These are phyloP conservation scores for Falco berigora DNA, from an alignment of 2,797 vertebrate species.

Conservation along the genomic window DNA sequence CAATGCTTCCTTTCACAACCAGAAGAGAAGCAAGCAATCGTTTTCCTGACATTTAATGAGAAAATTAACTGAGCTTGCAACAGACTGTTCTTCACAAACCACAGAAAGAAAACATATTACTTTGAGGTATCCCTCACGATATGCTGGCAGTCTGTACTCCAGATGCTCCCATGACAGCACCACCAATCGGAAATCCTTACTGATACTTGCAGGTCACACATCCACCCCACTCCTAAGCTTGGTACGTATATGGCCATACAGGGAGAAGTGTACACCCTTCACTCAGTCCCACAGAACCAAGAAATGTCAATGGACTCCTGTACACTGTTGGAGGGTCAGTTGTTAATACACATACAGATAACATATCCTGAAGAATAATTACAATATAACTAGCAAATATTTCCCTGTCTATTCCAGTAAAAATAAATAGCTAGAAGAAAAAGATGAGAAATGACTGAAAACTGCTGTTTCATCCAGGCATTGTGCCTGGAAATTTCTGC, in stretches of 20 bases:
- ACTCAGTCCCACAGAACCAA: background rate
- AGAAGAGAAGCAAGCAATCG: background rate
- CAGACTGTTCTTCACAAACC: background rate
- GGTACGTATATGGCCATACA: background rate
- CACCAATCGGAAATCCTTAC: accelerated
- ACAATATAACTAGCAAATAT: background rate
- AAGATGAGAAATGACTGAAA: background rate
- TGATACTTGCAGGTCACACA: background rate
- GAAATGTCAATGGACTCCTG: background rate
- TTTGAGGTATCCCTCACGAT: background rate
- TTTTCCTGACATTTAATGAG: background rate
- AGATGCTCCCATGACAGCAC: background rate
- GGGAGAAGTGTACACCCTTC: background rate
- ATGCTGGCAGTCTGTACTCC: accelerated
- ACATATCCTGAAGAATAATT: background rate
- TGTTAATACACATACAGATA: background rate
- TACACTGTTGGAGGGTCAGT: background rate
- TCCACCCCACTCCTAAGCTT: background rate
- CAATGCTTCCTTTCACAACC: background rate
- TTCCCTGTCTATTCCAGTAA: background rate
- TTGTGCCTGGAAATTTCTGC: background rate
- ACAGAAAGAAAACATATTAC: background rate
- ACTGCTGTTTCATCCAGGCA: background rate
- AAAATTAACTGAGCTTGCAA: background rate
- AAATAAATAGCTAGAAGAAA: background rate